Evolutionary conservation across 1,140 invertebrate species (phyloP).

Genomic region (Ceratosolen solmsi): DNA sequence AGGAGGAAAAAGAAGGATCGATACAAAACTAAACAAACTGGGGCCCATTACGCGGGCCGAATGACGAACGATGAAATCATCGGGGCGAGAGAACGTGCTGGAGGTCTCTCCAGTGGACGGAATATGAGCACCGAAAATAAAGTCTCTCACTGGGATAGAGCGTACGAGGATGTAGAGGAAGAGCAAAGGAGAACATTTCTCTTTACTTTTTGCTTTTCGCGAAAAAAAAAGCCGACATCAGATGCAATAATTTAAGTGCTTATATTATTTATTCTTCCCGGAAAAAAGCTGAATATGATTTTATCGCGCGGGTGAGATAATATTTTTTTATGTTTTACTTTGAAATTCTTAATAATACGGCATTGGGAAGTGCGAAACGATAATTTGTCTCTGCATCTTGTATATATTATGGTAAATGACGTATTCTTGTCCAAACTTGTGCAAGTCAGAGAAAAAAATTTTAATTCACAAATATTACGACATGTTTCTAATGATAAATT

Average conservation of each 20-base stretch:
- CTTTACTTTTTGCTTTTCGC: not conserved
- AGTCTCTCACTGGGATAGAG: not conserved
- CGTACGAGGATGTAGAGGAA: not conserved
- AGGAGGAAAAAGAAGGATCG: constrained; percentile 10
- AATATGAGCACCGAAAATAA: not conserved
- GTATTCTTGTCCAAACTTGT: not conserved
- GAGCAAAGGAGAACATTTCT: not conserved
- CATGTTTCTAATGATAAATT: no score
- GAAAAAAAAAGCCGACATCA: not conserved
- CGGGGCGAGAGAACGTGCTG: not conserved
- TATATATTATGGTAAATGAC: no score
- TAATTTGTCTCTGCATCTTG: not conserved
- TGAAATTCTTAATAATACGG: not conserved
- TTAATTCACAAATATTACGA: not conserved
- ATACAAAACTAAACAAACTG: constrained; percentile 34
- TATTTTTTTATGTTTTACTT: no score
- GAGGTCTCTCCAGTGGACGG: not conserved
- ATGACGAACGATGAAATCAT: constrained; percentile 37
- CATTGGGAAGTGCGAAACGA: not conserved
- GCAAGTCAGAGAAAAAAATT: not conserved
- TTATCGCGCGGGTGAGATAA: no score
- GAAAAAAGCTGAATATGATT: no score
- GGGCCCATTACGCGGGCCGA: not conserved
- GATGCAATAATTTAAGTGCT: constrained; percentile 1
- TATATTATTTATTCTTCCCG: not conserved